Conservation (phyloP, 2,797 vertebrate genomes). For the Limosa lapponica region DNA sequence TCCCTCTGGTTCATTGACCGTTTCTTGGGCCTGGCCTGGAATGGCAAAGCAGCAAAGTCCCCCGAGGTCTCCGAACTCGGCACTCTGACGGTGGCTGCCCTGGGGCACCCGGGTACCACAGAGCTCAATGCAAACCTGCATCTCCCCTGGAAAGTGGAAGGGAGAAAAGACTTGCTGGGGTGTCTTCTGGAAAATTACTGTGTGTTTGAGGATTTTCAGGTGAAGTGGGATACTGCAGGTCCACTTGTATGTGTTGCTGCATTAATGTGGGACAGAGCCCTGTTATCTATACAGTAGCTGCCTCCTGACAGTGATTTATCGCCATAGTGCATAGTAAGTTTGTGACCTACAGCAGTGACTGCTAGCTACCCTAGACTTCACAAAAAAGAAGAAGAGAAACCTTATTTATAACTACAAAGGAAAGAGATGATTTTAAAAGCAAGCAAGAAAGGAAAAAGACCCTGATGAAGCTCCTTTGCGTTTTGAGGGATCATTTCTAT, state of each 20-base stretch:
- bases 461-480: background rate
- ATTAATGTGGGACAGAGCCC: background rate
- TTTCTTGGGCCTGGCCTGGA: background rate
- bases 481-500: background rate
- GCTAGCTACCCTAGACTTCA: constrained; percentile 26
- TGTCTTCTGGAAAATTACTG: background rate
- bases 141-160: background rate
- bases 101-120: background rate
- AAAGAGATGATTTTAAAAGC: constrained; percentile 27
- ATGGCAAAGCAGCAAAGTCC: background rate
- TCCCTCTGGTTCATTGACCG: background rate
- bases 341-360: constrained; percentile 48
- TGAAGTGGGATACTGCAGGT: background rate
- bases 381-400: constrained; percentile 20
- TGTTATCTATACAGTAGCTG: background rate
- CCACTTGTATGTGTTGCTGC: background rate
- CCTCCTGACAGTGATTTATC: constrained; percentile 52
- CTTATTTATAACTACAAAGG: constrained; percentile 36
- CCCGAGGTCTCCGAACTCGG: background rate
- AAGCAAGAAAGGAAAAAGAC: background rate
- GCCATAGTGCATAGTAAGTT: background rate
- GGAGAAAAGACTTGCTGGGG: background rate
- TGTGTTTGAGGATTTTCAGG: background rate
- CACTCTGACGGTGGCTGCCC: background rate
- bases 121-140: fast-evolving